Percentiles rank a stretch among this genome's conserved stretches.
These are phyloP conservation scores for Cathartes aura DNA, from an alignment of 2,113 vertebrate species.

Conservation along the genomic window DNA sequence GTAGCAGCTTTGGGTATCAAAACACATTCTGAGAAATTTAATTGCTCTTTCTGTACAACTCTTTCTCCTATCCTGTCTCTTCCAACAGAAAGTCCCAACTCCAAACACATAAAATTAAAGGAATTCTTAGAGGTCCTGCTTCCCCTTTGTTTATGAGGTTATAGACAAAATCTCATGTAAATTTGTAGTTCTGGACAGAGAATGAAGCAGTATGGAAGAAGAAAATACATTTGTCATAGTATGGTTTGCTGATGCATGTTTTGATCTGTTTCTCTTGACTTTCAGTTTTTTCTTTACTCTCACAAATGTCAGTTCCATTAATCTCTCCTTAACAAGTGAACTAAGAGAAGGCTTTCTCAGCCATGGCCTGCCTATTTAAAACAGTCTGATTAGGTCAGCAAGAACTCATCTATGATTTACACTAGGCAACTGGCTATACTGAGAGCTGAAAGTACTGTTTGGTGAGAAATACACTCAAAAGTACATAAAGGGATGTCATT, in stretches of 20 bases:
- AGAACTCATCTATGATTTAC: not conserved
- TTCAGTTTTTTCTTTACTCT: not conserved
- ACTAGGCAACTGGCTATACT: not conserved
- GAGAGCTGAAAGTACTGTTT: not conserved
- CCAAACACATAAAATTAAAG: not conserved
- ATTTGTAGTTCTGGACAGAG: not conserved
- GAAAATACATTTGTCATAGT: not conserved
- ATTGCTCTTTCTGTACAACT: not conserved
- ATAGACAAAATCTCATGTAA: not conserved
- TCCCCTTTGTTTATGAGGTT: not conserved
- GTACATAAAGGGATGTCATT: not conserved
- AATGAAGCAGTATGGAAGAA: not conserved
- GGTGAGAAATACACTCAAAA: not conserved
- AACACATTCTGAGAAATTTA: not conserved
- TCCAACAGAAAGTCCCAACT: not conserved
- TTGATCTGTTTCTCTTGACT: not conserved
- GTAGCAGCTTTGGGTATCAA: not conserved
- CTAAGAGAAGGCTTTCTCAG: not conserved
- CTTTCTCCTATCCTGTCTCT: not conserved
- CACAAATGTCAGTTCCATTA: not conserved
- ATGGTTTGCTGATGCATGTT: not conserved
- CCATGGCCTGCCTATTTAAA: not conserved
- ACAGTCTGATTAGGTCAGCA: not conserved
- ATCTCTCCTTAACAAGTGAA: not conserved
- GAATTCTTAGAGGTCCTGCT: not conserved